These are phyloP conservation scores for Conistra vaccinii DNA, from an alignment of 2,888 invertebrate species.

Conservation along the genomic window DNA sequence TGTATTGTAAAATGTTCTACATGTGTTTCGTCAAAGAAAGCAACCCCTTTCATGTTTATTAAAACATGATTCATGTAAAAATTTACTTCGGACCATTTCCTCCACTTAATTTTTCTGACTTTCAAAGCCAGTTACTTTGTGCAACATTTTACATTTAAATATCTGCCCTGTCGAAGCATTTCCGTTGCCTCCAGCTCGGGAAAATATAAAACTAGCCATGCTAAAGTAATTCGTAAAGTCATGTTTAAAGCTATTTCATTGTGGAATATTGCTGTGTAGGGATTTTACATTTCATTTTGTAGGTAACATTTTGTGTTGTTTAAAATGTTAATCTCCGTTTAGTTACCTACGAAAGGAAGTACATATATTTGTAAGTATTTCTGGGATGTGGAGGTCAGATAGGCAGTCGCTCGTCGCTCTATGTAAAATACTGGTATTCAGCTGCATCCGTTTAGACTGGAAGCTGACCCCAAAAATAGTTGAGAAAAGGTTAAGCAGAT, in stretches of 20 bases:
- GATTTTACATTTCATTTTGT: conserved; percentile 18
- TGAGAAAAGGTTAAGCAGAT: background rate
- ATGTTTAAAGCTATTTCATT: conserved; percentile 11
- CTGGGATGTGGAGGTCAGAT: background rate
- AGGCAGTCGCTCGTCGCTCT: background rate
- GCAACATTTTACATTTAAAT: conserved; percentile 22
- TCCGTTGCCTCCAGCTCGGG: conserved; percentile 1
- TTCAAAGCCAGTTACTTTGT: conserved; percentile 27
- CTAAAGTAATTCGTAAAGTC: conserved; percentile 5
- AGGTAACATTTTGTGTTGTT: background rate
- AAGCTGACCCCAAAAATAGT: background rate
- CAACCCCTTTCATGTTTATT: background rate
- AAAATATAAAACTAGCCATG: conserved; percentile 13
- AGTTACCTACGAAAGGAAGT: background rate
- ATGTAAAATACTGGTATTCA: background rate
- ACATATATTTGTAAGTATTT: background rate
- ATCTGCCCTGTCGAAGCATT: conserved; percentile 21
- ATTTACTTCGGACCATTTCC: background rate
- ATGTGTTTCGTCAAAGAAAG: background rate
- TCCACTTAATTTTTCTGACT: background rate
- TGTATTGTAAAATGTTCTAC: conserved; percentile 3
- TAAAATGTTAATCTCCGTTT: background rate
- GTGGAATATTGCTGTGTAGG: conserved; percentile 1
- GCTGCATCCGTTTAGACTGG: background rate
- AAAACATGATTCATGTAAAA: background rate